phyloP scores from a whole-genome alignment of 2,113 vertebrate species.

The Catagonus wagneri region DNA sequence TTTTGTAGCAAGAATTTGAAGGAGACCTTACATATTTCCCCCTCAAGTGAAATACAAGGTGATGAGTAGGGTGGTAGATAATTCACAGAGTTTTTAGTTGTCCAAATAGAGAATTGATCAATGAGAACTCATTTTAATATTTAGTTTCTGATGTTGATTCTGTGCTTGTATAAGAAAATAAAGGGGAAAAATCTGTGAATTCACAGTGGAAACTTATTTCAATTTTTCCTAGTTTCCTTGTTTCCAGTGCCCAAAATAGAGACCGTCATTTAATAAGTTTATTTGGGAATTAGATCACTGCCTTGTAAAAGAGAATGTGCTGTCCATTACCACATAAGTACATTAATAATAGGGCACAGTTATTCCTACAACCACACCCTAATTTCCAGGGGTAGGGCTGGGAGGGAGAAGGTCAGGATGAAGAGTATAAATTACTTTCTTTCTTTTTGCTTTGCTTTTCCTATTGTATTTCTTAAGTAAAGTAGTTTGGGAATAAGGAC shows the following conservation, averaged over 20 bases:
- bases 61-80: background rate
- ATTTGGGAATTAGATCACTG: conserved; percentile 31
- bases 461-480: conserved; percentile 50
- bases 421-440: background rate
- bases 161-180: background rate
- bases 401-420: background rate
- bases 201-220: conserved; percentile 19
- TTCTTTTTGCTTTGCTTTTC: background rate
- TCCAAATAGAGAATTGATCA: background rate
- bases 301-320: background rate
- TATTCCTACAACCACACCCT: background rate
- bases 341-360: background rate
- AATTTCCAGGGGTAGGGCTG: background rate
- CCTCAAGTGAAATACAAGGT: background rate
- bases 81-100: conserved; percentile 49
- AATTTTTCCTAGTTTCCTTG: conserved; percentile 15
- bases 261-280: conserved; percentile 35
- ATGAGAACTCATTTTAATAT: background rate
- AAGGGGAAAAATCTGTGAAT: background rate
- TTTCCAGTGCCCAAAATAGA: background rate
- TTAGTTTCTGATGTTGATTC: background rate
- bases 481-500: background rate
- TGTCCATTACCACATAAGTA: background rate
- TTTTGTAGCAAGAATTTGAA: background rate
- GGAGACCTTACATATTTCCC: background rate